A percentile compares a stretch with the other conserved stretches of the same genome.
Evolutionary conservation across 2,797 vertebrate species (phyloP).

Genomic region (Anas flavirostris): DNA sequence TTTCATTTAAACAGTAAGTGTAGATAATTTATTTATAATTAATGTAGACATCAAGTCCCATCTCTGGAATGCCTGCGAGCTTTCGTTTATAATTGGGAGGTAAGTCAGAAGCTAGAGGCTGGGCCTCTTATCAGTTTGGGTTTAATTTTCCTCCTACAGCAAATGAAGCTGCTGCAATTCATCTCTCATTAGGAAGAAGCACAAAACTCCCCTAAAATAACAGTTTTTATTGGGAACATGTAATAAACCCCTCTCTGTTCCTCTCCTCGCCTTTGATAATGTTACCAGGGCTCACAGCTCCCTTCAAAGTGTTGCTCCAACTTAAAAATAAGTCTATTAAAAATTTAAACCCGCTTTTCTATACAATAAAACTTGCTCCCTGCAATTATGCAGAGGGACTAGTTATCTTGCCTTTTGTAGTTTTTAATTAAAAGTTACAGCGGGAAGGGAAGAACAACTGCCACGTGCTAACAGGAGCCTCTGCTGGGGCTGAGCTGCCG

Average conservation of each 20-base stretch:
- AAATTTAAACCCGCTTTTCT: slow-evolving; percentile 57
- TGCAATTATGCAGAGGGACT: slow-evolving; percentile 18
- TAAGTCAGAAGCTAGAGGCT: slow-evolving; percentile 43
- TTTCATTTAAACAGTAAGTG: slow-evolving; percentile 69
- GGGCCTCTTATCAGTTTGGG: slow-evolving; percentile 52
- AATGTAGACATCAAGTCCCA: slow-evolving; percentile 69
- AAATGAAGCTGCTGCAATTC: slow-evolving; percentile 24
- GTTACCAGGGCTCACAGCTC: neutral
- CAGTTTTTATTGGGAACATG: slow-evolving; percentile 16
- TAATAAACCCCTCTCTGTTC: neutral
- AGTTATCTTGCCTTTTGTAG: slow-evolving; percentile 28
- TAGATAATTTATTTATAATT: slow-evolving; percentile 77
- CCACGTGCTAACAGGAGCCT: neutral
- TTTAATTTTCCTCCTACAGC: slow-evolving; percentile 42
- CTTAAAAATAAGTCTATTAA: slow-evolving; percentile 56
- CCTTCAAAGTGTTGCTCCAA: slow-evolving; percentile 22
- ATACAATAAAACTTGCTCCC: slow-evolving; percentile 38
- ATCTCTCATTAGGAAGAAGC: slow-evolving; percentile 29
- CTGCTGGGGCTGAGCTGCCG: neutral
- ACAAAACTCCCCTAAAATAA: slow-evolving; percentile 29
- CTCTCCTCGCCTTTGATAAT: neutral
- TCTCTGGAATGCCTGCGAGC: slow-evolving; percentile 57
- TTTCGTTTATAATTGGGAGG: slow-evolving; percentile 61
- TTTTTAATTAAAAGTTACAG: slow-evolving; percentile 65
- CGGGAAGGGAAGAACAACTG: neutral